Conservation (phyloP, 2,113 vertebrate genomes). For the Pterophyllum scalare region DNA sequence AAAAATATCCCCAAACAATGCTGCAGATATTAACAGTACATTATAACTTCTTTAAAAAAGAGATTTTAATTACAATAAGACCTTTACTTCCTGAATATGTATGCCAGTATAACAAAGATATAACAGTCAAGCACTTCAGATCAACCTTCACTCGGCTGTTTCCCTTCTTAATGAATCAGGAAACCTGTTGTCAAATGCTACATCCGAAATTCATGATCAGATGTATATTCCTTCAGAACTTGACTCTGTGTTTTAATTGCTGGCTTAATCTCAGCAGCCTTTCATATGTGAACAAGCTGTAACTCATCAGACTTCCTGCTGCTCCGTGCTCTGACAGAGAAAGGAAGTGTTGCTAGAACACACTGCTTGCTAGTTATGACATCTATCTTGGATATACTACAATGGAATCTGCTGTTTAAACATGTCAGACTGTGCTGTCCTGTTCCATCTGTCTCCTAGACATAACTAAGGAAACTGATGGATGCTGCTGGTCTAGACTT, state of each 20-base stretch:
- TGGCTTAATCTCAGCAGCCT: neutral
- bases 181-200: neutral
- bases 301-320: constrained; percentile 59
- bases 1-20: neutral
- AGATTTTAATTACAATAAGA: no score
- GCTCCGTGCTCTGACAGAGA: constrained; percentile 34
- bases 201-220: neutral
- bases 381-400: constrained; percentile 52
- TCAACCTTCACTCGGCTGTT: neutral
- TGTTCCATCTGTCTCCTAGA: constrained; percentile 51
- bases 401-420: constrained; percentile 67
- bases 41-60: no score
- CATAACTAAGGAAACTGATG: constrained; percentile 23
- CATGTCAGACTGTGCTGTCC: constrained; percentile 37
- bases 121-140: neutral
- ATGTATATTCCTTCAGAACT: neutral
- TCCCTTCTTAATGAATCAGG: neutral
- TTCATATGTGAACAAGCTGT: constrained; percentile 10
- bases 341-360: constrained; percentile 48
- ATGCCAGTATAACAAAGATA: neutral
- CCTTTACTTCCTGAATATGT: neutral
- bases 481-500: constrained; percentile 14
- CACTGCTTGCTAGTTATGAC: constrained; percentile 52
- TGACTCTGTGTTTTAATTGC: neutral
- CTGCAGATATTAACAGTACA: no score